A percentile compares a stretch with the other conserved stretches of the same genome.
These are phyloP conservation scores for Spea multiplicata DNA, from an alignment of 2,113 vertebrate species.

Conservation along the genomic window DNA sequence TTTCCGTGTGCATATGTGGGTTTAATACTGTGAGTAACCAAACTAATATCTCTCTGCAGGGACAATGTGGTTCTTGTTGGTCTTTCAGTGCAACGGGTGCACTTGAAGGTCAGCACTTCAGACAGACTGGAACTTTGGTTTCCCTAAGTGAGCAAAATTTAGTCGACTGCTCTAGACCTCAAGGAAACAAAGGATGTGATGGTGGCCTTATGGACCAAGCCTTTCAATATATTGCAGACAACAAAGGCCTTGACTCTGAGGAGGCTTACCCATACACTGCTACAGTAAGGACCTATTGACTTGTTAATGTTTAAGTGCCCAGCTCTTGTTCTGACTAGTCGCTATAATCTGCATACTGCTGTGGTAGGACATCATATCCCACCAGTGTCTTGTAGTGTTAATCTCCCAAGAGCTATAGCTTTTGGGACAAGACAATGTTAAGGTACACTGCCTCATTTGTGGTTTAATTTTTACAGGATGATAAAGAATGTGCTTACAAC, in stretches of 20 bases:
- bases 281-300: conserved; percentile 59
- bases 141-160: conserved; percentile 91
- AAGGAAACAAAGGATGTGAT: conserved; percentile 84
- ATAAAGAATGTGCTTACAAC: conserved; percentile 74
- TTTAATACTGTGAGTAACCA: no score
- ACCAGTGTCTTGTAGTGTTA: no score
- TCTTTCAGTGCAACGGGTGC: conserved; percentile 88
- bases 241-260: conserved; percentile 83
- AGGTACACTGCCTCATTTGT: neutral
- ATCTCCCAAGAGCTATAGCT: neutral
- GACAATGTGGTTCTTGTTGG: conserved; percentile 89
- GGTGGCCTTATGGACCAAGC: conserved; percentile 87
- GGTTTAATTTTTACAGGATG: conserved; percentile 66
- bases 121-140: conserved; percentile 76
- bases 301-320: neutral
- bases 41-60: conserved; percentile 57
- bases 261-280: conserved; percentile 79
- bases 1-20: no score
- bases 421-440: neutral
- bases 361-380: no score
- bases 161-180: conserved; percentile 80
- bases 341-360: no score
- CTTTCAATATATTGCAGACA: conserved; percentile 84
- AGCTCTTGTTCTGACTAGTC: no score
- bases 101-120: conserved; percentile 86